Evolutionary conservation across 2,797 vertebrate species (phyloP).

Genomic region (Pseudopleuronectes americanus): DNA sequence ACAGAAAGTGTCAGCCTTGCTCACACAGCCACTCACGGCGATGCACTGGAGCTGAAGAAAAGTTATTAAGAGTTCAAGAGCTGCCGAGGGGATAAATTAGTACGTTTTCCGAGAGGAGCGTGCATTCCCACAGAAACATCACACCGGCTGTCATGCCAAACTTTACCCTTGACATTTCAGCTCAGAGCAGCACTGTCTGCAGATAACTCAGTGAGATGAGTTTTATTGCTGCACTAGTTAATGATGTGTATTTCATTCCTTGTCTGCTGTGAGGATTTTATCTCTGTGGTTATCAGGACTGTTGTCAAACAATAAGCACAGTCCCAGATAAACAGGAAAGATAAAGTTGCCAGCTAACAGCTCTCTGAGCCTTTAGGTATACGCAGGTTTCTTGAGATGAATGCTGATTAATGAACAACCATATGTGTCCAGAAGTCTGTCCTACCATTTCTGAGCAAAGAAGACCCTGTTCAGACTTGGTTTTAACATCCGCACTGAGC

Average conservation of each 20-base stretch:
- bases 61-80: constrained; percentile 73
- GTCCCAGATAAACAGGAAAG: not conserved
- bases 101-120: constrained; percentile 48
- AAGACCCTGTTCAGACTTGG: too few species aligned
- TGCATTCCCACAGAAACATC: constrained; percentile 48
- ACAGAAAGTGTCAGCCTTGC: constrained; percentile 55
- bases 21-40: constrained; percentile 26
- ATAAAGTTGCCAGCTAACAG: not conserved
- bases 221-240: constrained; percentile 16
- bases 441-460: too few species aligned
- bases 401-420: too few species aligned
- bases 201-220: constrained; percentile 17
- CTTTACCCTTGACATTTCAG: constrained; percentile 58
- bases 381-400: too few species aligned
- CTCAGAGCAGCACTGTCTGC: constrained; percentile 33
- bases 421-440: too few species aligned
- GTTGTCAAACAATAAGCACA: not conserved
- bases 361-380: not conserved
- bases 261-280: constrained; percentile 10
- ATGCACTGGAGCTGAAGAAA: constrained; percentile 58
- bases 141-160: constrained; percentile 45
- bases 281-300: not conserved
- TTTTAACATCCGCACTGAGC: too few species aligned
- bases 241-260: constrained; percentile 25
- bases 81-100: constrained; percentile 70